Evolutionary conservation across 1,140 invertebrate genomes (phyloP), one percentile per base, ranked within the genome.

Genomic region (Hylaeus volcanicus): DNA sequence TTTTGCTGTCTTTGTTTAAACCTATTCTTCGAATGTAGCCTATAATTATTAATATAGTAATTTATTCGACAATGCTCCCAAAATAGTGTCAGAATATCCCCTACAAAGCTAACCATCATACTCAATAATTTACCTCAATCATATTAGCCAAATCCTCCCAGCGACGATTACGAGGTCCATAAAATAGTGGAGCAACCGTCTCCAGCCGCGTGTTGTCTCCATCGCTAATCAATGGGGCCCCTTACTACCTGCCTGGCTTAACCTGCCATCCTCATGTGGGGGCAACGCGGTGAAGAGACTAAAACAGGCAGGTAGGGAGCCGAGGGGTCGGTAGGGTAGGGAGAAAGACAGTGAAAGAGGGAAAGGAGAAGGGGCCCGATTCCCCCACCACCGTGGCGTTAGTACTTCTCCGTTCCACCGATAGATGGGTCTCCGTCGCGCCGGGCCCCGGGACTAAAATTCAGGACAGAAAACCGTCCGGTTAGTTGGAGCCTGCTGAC

Each of bases 391-490:
- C 3, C 11, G 1, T n/a, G n/a, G n/a, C n/a, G n/a, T 14, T 64
- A 26, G 3, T 37, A 26, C 6, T 15, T 61, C 41, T 75, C 41
- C 12, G 15, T 51, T 37, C 14, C 9, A 3, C 15, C 15, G 43
- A 15, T 11, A 0, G 4, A 37, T 55, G 1, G 4, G 14, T 65
- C 41, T 26, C 39, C 8, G 26, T 73, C 37, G 0, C 61, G 75
- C 79, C 56, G 56, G 56, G 60, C 55, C 43, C 72, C 81, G 70
- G 82, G 85, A 77, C 73, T 88, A 85, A 85, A 91, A 91, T 91
- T 88, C 90, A 91, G 89, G 89, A 89, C 89, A 88, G 88, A 90
- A 90, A 89, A 85, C 74, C 83, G 79, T 82, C 77, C 74, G 86
- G 82, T 88, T 89, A 88, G 86, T 82, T 76, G 65, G 76, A 79